These are phyloP conservation scores for Bucorvus abyssinicus DNA, from an alignment of 2,797 vertebrate species.

Conservation along the genomic window DNA sequence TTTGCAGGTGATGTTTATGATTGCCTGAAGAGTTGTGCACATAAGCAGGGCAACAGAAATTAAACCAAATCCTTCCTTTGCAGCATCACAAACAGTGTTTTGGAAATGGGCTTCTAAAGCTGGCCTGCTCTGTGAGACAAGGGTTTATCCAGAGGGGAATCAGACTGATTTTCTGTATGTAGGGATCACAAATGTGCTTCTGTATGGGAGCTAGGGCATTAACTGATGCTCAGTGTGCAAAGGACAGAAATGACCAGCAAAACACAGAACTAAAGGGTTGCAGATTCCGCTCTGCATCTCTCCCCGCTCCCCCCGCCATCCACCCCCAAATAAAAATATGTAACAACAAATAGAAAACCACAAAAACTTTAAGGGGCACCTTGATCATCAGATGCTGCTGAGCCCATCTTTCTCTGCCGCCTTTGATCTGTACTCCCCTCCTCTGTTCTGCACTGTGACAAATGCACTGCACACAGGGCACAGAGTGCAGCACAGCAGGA, in stretches of 20 bases:
- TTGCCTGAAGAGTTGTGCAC: slow-evolving; percentile 23
- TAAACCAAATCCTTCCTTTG: slow-evolving; percentile 7
- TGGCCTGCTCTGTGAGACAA: neutral
- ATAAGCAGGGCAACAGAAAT: slow-evolving; percentile 4
- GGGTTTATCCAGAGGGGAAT: neutral
- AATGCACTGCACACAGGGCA: slow-evolving; percentile 16
- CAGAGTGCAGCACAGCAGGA: slow-evolving; percentile 69
- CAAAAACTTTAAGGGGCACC: slow-evolving; percentile 53
- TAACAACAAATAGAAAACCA: slow-evolving; percentile 17
- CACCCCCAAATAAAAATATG: slow-evolving; percentile 8
- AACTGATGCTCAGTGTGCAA: neutral
- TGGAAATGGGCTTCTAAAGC: neutral
- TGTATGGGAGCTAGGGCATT: neutral
- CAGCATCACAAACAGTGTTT: neutral
- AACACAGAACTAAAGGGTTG: neutral
- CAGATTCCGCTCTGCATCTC: neutral
- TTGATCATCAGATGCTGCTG: slow-evolving; percentile 46
- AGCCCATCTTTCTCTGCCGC: slow-evolving; percentile 38
- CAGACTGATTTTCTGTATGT: neutral
- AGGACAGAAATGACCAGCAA: neutral
- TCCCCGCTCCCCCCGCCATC: neutral
- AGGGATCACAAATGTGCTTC: neutral
- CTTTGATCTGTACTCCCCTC: slow-evolving; percentile 31
- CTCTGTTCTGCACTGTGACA: slow-evolving; percentile 34
- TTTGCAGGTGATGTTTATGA: slow-evolving; percentile 52